Evolutionary conservation across 2,888 invertebrate species (phyloP).

Genomic region (Platerodrilus igneus): DNA sequence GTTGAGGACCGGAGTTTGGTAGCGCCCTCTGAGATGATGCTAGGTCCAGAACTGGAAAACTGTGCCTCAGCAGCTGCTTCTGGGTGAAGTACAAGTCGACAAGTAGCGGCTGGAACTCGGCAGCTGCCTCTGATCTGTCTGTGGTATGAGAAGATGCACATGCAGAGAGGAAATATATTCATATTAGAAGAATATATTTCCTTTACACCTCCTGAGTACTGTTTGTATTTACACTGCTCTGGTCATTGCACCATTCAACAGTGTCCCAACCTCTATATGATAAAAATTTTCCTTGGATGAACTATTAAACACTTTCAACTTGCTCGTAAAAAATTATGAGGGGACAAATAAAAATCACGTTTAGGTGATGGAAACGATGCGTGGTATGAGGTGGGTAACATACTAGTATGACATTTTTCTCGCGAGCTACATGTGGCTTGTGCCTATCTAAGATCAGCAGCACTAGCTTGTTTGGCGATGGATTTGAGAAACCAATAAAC

Average conservation of each 20-base stretch:
- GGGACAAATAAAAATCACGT: slow-evolving; percentile 19
- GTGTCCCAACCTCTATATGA: background rate
- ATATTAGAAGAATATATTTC: background rate
- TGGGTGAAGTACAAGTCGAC: no score
- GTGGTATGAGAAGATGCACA: no score
- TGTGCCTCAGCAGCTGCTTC: no score
- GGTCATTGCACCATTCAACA: background rate
- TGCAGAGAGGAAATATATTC: no score
- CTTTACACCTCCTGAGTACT: background rate
- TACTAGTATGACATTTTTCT: slow-evolving; percentile 21
- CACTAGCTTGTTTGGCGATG: slow-evolving; percentile 3
- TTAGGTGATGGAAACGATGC: slow-evolving; percentile 30
- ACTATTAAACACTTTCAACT: background rate
- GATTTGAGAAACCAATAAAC: slow-evolving; percentile 16
- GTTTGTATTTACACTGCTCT: background rate
- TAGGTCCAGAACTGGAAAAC: no score
- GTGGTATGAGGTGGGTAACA: slow-evolving; percentile 29
- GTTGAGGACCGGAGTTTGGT: no score
- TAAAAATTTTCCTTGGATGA: background rate
- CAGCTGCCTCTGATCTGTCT: no score
- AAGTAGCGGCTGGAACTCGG: no score
- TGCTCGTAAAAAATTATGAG: background rate
- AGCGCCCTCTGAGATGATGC: no score
- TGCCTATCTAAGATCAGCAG: slow-evolving; percentile 1
- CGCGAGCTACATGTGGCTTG: background rate